A percentile compares a stretch with the other conserved stretches of the same genome.
Evolutionary conservation across 2,888 invertebrate species (phyloP).

Genomic region (Arctia plantaginis): DNA sequence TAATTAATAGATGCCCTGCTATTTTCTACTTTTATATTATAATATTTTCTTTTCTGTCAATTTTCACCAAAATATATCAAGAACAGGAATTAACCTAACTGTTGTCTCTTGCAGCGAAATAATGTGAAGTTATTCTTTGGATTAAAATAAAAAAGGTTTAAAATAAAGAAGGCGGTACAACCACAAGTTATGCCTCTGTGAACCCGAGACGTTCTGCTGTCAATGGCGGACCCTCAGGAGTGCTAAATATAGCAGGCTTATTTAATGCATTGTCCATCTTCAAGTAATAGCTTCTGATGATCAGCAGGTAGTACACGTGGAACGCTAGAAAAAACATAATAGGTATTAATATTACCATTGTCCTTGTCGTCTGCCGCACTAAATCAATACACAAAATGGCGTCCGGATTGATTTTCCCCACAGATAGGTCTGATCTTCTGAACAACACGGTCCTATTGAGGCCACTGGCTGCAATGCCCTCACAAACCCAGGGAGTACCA

Average conservation of each 20-base stretch:
- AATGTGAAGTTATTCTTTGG: not conserved
- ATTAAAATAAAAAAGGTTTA: not conserved
- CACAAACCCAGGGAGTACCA: slow-evolving; percentile 89
- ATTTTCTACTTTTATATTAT: no score
- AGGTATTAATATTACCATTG: no score
- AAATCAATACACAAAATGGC: no score
- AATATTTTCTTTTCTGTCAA: no score
- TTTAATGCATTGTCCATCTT: slow-evolving; percentile 3
- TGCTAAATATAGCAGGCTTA: not conserved
- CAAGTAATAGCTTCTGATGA: slow-evolving; percentile 17
- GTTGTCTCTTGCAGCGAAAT: no score
- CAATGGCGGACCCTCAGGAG: not conserved
- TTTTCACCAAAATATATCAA: no score
- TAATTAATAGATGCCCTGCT: no score
- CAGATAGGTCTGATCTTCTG: no score
- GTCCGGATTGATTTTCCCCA: no score
- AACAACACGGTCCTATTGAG: slow-evolving; percentile 90
- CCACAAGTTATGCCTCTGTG: not conserved
- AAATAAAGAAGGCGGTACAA: not conserved
- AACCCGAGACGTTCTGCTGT: not conserved
- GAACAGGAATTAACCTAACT: no score
- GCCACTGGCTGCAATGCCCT: slow-evolving; percentile 92
- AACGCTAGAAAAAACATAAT: not conserved
- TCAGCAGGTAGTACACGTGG: slow-evolving; percentile 2
- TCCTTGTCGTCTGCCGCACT: no score